Percentiles rank a stretch among this genome's conserved stretches.
These are phyloP conservation scores for Dioctria rufipes DNA, from an alignment of 2,888 invertebrate genomes.

Conservation along the genomic window DNA sequence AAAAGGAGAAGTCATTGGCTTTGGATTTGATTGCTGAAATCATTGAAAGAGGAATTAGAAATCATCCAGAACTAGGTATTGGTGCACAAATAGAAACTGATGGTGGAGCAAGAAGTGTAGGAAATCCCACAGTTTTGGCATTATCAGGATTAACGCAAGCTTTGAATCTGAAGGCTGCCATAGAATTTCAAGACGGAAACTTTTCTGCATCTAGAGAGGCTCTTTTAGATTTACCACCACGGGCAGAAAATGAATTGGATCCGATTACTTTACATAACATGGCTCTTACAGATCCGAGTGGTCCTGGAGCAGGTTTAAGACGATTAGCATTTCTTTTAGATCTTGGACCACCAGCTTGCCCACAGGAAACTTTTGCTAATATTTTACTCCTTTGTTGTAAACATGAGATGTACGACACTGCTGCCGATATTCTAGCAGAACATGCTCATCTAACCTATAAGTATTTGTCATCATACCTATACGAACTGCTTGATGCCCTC, in stretches of 20 bases:
- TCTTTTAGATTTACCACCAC: conserved; percentile 89
- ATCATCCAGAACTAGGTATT: conserved; percentile 97
- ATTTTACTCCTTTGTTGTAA: conserved; percentile 95
- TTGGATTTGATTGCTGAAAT: conserved; percentile 93
- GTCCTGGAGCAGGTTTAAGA: conserved; percentile 88
- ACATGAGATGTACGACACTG: conserved; percentile 97
- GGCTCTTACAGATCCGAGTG: conserved; percentile 90
- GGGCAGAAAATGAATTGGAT: conserved; percentile 97
- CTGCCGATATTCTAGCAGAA: conserved; percentile 98
- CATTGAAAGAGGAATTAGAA: conserved; percentile 94
- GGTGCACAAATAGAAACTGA: conserved; percentile 93
- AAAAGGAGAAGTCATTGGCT: conserved; percentile 94
- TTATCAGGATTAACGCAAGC: conserved; percentile 98
- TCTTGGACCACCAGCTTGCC: conserved; percentile 89
- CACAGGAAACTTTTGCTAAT: conserved; percentile 98
- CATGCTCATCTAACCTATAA: conserved; percentile 97
- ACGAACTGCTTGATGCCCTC: conserved; percentile 95
- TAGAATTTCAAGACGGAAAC: conserved; percentile 94
- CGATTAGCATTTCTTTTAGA: conserved; percentile 94
- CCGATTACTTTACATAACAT: conserved; percentile 98
- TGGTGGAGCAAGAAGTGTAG: conserved; percentile 89
- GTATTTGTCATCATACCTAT: conserved; percentile 92
- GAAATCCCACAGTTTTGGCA: conserved; percentile 89
- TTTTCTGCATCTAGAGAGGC: conserved; percentile 80
- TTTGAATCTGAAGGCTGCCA: conserved; percentile 98